Evolutionary conservation across 2,888 invertebrate species (phyloP), one percentile per base, ranked within the genome.

Genomic region (Meteorus cinctellus): DNA sequence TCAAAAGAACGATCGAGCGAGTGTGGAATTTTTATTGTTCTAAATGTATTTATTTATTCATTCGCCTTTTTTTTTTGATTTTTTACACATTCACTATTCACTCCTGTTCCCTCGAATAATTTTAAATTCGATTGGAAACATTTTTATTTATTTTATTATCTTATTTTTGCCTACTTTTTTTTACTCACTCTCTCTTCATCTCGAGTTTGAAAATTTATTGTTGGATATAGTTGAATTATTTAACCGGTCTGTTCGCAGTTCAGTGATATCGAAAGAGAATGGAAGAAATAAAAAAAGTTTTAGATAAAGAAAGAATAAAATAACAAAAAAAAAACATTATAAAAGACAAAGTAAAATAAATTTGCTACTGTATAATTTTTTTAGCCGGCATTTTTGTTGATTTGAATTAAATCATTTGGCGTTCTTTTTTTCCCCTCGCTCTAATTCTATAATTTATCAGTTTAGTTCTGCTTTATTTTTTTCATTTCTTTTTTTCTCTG

Each of bases 41-140:
- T 8, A 19, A 55, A n/a, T 19, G 8, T 19, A 19, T n/a, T 19
- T 55, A n/a, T 55, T 55, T 8, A 8, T 55, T 19, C 12, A 12
- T 45, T 67, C 16, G 19, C 45, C 10, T 19, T 10, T 4, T n/a
- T 2, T 24, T 6, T 67, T 1, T n/a, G n/a, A n/a, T n/a, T 8
- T 6, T n/a, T 16, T 41, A 1, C 24, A 24, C 24, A 16, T 62
- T 51, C 34, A 55, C 19, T 4, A 1, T 72, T 62, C 45, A 27
- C 71, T 24, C 71, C 55, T 66, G 36, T 62, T 27, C n/a, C 31
- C 48, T 36, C 34, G 66, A 66, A 72, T 60, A 76, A 55, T 55
- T 55, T 55, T 55, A 10, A 55, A 55, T 55, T 55, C 55, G 55
- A 55, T 55, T 24, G 5, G 3, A n/a, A 48, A 48, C 48, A 48